These are phyloP conservation scores for Pissodes strobi DNA, from an alignment of 1,140 invertebrate species.

Conservation along the genomic window DNA sequence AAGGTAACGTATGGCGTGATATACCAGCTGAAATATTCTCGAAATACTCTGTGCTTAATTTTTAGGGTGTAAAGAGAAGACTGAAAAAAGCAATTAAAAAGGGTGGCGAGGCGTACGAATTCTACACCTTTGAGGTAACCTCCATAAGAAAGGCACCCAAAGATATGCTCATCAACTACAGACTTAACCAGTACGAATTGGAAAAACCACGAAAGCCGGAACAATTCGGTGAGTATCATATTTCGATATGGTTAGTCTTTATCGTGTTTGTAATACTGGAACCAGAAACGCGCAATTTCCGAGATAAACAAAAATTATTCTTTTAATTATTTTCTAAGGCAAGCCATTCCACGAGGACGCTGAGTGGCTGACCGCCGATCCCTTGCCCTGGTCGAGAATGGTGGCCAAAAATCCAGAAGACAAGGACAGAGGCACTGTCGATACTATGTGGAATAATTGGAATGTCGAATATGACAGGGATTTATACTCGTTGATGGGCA, in stretches of 20 bases:
- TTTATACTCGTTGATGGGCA: conserved; percentile 64
- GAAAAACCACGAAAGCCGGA: conserved; percentile 25
- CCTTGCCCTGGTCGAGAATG: conserved; percentile 51
- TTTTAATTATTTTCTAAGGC: conserved; percentile 30
- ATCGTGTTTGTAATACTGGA: neutral
- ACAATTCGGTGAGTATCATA: conserved; percentile 24
- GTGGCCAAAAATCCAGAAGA: conserved; percentile 33
- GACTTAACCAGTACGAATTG: conserved; percentile 39
- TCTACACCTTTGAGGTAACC: conserved; percentile 62
- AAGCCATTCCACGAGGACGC: conserved; percentile 51
- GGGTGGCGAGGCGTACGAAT: conserved; percentile 43
- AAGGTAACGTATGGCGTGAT: no score
- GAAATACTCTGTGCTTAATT: no score
- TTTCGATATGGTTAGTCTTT: neutral
- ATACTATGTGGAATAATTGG: conserved; percentile 61
- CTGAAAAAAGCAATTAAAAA: conserved; percentile 40
- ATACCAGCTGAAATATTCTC: no score
- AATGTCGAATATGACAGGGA: conserved; percentile 66
- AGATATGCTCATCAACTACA: conserved; percentile 57
- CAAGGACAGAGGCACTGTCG: conserved; percentile 31
- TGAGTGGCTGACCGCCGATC: conserved; percentile 48
- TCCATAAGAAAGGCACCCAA: conserved; percentile 59
- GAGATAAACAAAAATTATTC: no score
- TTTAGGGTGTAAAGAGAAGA: conserved; percentile 34
- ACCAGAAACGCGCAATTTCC: no score